Evolutionary conservation across 2,888 invertebrate species (phyloP), one percentile per base, ranked within the genome.

Genomic region (Mesoligia furuncula): DNA sequence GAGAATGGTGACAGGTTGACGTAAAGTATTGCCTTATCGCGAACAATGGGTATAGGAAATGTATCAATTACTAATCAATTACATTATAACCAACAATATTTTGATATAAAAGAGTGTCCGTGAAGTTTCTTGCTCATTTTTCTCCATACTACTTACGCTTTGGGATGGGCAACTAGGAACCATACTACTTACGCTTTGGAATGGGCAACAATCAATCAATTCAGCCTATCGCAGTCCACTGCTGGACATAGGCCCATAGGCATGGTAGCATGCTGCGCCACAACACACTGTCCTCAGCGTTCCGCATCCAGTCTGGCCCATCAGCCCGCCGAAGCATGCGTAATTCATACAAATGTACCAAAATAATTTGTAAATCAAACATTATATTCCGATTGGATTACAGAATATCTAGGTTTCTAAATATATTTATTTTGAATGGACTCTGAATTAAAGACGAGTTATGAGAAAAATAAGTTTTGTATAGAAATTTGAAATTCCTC

Each of bases 1-100:
- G 66, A 70, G 69, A 79, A 84, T 54, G 67, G 84, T 84, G 73
- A 79, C 62, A 74, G 42, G 45, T 65, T 81, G 78, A 65, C 39
- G 54, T 61, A 11, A 42, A 66, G 15, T 24, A 72, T 73, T 73
- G 76, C 61, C 69, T 65, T 65, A 73, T 65, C 69, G n/a, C 31
- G 59, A 73, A 73, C 69, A 73, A 73, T 73, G 81, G 54, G 4
- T 59, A 54, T 69, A 36, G 54, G n/a, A 80, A 59, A n/a, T n/a
- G n/a, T n/a, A n/a, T n/a, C n/a, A n/a, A 74, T 80, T 64, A 27
- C 15, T 24, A 72, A 64, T 80, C 54, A 54, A 39, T 80, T 57
- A 71, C 11, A 59, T 24, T 54, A 11, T 24, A 54, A 54, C 54
- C 4, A n/a, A 54, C 1, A 54, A 11, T 24, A n/a, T 51, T 51